Percentiles rank a stretch among this genome's conserved stretches.
These are phyloP conservation scores for Euleptes europaea DNA, from an alignment of 2,113 vertebrate species.

Conservation along the genomic window DNA sequence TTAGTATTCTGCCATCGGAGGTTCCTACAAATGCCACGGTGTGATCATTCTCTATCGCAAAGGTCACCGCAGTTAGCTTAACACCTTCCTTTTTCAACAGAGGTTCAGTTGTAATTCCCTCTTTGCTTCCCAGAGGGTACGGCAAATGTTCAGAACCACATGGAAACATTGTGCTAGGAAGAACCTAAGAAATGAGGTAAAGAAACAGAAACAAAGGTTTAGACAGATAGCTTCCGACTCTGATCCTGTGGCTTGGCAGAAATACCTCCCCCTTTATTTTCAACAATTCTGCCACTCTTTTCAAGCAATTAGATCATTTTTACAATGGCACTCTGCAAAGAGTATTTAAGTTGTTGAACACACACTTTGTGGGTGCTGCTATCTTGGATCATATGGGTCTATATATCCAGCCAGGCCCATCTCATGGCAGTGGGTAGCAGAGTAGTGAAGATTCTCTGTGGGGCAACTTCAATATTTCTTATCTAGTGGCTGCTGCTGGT, in stretches of 20 bases:
- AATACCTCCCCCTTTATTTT: neutral
- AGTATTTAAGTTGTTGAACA: neutral
- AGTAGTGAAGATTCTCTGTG: neutral
- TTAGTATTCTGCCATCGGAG: constrained; percentile 81
- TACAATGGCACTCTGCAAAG: too few species aligned
- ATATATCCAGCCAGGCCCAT: neutral
- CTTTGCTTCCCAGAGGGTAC: constrained; percentile 87
- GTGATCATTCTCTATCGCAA: constrained; percentile 82
- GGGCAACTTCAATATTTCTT: neutral
- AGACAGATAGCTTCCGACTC: constrained; percentile 43
- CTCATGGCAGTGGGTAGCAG: too few species aligned
- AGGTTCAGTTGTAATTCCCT: constrained; percentile 60
- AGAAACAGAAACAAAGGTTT: constrained; percentile 53
- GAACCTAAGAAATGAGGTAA: constrained; percentile 50
- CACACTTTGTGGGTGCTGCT: neutral
- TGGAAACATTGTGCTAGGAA: constrained; percentile 63
- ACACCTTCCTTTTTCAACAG: constrained; percentile 72
- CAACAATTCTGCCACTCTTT: neutral
- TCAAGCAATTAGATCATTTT: neutral
- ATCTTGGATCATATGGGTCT: neutral
- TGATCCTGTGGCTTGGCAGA: neutral
- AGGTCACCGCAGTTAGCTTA: constrained; percentile 84
- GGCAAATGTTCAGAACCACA: constrained; percentile 93
- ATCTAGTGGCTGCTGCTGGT: neutral
- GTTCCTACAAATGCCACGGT: constrained; percentile 90